These are phyloP conservation scores for Microcebus lehilahytsara DNA, from an alignment of 2,113 vertebrate species.

Conservation along the genomic window DNA sequence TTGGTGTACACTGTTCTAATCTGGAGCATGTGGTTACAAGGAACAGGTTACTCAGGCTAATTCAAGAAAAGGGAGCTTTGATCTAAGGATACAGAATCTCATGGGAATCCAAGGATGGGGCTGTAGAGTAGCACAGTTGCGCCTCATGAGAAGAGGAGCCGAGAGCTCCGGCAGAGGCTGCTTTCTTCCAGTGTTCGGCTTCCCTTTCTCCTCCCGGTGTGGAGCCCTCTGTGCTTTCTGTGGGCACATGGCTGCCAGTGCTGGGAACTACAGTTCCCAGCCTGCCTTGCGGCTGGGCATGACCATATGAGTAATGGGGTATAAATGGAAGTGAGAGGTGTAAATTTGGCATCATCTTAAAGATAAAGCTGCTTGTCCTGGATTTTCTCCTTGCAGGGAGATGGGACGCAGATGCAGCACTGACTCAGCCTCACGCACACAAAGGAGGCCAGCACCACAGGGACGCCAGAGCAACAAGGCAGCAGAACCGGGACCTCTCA, in stretches of 20 bases:
- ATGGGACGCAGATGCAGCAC: neutral
- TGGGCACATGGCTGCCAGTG: neutral
- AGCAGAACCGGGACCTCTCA: neutral
- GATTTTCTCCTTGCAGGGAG: neutral
- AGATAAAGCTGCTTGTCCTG: neutral
- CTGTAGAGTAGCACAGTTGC: neutral
- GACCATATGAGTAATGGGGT: neutral
- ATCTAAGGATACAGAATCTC: neutral
- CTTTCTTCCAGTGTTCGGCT: neutral
- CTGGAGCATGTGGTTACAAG: neutral
- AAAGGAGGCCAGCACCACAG: neutral
- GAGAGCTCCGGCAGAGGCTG: neutral
- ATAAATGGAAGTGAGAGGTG: neutral
- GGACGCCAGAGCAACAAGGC: fast-evolving
- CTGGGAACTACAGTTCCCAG: neutral
- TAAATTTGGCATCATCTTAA: neutral
- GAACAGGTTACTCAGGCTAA: neutral
- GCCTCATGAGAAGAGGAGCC: neutral
- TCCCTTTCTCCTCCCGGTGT: neutral
- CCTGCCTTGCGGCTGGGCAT: neutral
- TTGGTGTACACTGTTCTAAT: neutral
- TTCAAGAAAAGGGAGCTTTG: neutral
- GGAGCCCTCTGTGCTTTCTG: neutral
- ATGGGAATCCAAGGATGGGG: neutral
- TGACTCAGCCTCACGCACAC: neutral